These are phyloP conservation scores for Rugalucina vietnamica DNA, from an alignment of 2,888 invertebrate genomes.

Conservation along the genomic window DNA sequence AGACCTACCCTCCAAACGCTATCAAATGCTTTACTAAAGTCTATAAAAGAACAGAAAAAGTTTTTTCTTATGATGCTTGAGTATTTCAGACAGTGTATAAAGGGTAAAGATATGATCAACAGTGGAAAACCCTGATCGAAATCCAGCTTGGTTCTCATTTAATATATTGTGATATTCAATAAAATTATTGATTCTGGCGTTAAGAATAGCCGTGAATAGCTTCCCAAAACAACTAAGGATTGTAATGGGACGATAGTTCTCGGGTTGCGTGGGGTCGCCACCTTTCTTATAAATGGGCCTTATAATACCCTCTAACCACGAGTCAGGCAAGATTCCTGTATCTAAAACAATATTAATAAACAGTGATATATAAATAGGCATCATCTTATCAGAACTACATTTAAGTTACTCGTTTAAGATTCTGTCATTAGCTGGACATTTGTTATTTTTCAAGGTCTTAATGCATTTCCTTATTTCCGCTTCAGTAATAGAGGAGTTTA, in stretches of 20 bases:
- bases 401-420: not conserved
- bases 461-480: not conserved
- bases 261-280: too few relatives aligned
- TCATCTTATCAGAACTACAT: not conserved
- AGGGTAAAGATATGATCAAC: slow-evolving; percentile 41
- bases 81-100: slow-evolving; percentile 22
- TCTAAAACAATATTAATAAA: not conserved
- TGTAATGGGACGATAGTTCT: too few relatives aligned
- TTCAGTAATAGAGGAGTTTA: not conserved
- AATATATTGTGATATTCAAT: slow-evolving; percentile 6
- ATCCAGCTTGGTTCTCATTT: slow-evolving; percentile 44
- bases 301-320: not conserved
- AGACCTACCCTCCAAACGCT: slow-evolving; percentile 33
- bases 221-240: too few relatives aligned
- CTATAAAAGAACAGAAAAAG: slow-evolving; percentile 29
- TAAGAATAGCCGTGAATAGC: too few relatives aligned
- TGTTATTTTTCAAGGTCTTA: not conserved
- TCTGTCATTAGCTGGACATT: not conserved
- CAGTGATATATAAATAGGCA: not conserved
- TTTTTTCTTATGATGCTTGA: slow-evolving; percentile 31
- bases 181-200: too few relatives aligned
- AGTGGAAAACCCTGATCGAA: slow-evolving; percentile 23
- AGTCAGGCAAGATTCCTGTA: not conserved
- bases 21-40: slow-evolving; percentile 35
- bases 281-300: not conserved